Evolutionary conservation across 2,888 invertebrate species (phyloP), one percentile per base, ranked within the genome.

Genomic region (Cyclophora punctaria): DNA sequence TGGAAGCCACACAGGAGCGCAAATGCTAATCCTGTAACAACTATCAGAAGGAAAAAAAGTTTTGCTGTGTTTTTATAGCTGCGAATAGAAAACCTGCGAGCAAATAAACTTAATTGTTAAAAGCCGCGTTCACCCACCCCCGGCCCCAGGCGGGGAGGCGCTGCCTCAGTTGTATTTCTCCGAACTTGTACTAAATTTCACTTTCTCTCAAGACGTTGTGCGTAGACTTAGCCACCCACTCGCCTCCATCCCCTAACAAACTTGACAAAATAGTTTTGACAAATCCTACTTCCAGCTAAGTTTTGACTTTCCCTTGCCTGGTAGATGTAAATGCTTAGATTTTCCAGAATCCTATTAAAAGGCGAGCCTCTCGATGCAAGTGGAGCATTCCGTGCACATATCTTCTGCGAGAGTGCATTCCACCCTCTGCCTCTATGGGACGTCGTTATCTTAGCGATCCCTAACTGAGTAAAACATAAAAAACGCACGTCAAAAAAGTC

Each of bases 111-210:
- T 86, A 87, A 88, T 87, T 87, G 88, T 87, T 84, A 78, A 83
- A 88, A 86, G 85, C 82, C 82, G 79, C 77, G 80, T 74, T 80
- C 76, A 74, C 72, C 81, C 82, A 64, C 83, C 82, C 78, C 71
- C 49, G 64, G 70, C 65, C 64, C 66, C 67, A 65, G 64, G 68
- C 72, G 76, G 67, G 77, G 64, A 60, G 64, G 66, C 63, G 59
- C 64, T 67, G 67, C 72, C 73, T 64, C 67, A 72, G 81, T 85
- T 84, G 86, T 85, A 83, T 86, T 87, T 81, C 86, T 81, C 83
- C 83, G 77, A 87, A 87, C 83, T 88, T 85, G 87, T 78, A 83
- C 86, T 83, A 86, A 88, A 87, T 88, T 88, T 88, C 88, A 87
- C 88, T 88, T 88, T 88, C 88, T 82, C 80, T 75, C 78, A 87